Base-by-base conservation (phyloP, 2,888 invertebrate genomes). In the Selenia dentaria region DNA sequence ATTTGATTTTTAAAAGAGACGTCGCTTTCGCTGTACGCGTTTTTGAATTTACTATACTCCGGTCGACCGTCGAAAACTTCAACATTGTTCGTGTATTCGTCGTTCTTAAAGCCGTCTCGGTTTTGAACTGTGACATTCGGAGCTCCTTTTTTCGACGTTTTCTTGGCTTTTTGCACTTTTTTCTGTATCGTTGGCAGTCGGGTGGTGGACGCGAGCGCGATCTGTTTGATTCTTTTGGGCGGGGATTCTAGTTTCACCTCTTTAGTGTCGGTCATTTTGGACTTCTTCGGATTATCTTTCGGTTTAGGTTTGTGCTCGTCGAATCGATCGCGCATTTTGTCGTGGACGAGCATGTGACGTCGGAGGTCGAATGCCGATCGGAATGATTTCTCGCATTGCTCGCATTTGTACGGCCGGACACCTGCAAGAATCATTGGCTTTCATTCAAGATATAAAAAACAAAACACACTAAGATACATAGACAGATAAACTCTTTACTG, bases 301-400 rank as follows among this genome's bases (percentile, higher is more conserved):
- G 6, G 28, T 6, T 25, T 37, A 10, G 8, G 49, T 34, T 74
- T 76, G 8, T 59, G 62, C 6, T 77, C 75, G 20, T 68, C 72
- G 33, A 66, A 51, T 0, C 74, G 51, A 48, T 59, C 58, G n/a
- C 79, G 72, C 6, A 74, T 53, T 39, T 83, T 84, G 31, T 83
- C 82, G 77, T 97, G 97, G 0, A 94, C 95, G 36, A 93, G 93
- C 73, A 93, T 87, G 72, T 97, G 97, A 0, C 97, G 92, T 40
- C 96, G 95, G 88, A 97, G 93, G 74, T 97, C 97, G 9, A 96
- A 96, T 1, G 94, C 92, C 0, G 96, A 95, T 3, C 97, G 92
- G 85, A 97, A 97, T 14, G 94, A 93, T 71, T 96, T 97, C 0
- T 93, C 94, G 73, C 97, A 97, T 0, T 94, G 89, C 0, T 91